Percentiles rank a stretch among this genome's conserved stretches.
Conservation (phyloP, 1,140 invertebrate species). For the Saccostrea cuccullata region DNA sequence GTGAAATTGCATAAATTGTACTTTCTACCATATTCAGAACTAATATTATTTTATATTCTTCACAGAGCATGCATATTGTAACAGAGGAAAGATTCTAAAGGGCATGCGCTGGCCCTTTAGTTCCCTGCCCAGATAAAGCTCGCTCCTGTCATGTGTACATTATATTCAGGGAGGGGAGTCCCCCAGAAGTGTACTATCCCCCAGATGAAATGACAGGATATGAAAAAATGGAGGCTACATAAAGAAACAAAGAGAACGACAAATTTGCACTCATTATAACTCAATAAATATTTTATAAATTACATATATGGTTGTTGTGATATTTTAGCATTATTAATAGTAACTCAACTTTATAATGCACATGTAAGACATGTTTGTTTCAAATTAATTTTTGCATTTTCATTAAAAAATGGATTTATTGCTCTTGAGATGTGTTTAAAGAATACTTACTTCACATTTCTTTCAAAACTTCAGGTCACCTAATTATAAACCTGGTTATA, state of each 20-base stretch:
- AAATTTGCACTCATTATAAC: slow-evolving; percentile 60
- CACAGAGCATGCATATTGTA: slow-evolving; percentile 39
- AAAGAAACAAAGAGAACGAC: slow-evolving; percentile 59
- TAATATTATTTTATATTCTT: neutral
- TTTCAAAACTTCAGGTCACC: too few species aligned
- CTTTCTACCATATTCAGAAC: too few species aligned
- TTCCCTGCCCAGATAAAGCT: slow-evolving; percentile 80
- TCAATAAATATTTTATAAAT: neutral
- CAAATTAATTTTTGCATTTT: neutral
- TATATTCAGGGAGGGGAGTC: slow-evolving; percentile 92
- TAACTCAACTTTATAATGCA: neutral
- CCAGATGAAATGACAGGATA: slow-evolving; percentile 80
- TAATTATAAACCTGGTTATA: too few species aligned
- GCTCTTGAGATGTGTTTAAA: too few species aligned
- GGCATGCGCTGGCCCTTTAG: neutral
- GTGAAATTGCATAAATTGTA: too few species aligned
- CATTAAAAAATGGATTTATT: neutral
- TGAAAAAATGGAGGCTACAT: slow-evolving; percentile 72
- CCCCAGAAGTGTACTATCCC: slow-evolving; percentile 89
- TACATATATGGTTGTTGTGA: too few species aligned
- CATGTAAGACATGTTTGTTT: neutral
- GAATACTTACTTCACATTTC: too few species aligned
- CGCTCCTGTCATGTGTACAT: slow-evolving; percentile 93
- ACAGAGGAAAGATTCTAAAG: slow-evolving; percentile 6
- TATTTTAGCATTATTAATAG: neutral